Conservation (phyloP, 1,140 invertebrate genomes). For the Nephotettix cincticeps region DNA sequence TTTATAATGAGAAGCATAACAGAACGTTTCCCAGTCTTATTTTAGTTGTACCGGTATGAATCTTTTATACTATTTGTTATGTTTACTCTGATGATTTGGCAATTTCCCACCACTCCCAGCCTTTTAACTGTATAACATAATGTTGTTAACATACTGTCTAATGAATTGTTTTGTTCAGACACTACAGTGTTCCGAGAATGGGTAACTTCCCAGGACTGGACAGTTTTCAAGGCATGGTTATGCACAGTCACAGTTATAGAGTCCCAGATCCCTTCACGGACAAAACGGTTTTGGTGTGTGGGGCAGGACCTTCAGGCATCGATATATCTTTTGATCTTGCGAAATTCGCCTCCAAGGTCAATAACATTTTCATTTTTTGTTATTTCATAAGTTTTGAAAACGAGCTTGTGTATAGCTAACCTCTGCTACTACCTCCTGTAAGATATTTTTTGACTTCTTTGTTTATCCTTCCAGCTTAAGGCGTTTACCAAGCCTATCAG, state of each 20-base stretch:
- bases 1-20: too few species aligned
- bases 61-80: too few species aligned
- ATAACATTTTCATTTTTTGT: neutral
- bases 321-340: constrained; percentile 65
- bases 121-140: too few species aligned
- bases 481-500: too few species aligned
- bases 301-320: constrained; percentile 80
- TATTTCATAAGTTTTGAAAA: neutral
- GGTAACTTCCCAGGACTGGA: constrained; percentile 63
- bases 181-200: constrained; percentile 70
- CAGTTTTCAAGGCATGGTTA: constrained; percentile 64
- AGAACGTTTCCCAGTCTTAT: too few species aligned
- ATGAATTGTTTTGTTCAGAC: constrained; percentile 41
- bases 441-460: neutral
- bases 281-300: constrained; percentile 74
- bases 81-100: too few species aligned
- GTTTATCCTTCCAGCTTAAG: neutral
- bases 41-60: too few species aligned
- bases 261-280: constrained; percentile 63
- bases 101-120: too few species aligned
- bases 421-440: neutral
- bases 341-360: constrained; percentile 54
- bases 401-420: neutral
- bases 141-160: neutral
- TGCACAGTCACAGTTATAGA: constrained; percentile 89